phyloP scores from a whole-genome alignment of 2,113 vertebrate genomes.

The Apodemus sylvaticus region DNA sequence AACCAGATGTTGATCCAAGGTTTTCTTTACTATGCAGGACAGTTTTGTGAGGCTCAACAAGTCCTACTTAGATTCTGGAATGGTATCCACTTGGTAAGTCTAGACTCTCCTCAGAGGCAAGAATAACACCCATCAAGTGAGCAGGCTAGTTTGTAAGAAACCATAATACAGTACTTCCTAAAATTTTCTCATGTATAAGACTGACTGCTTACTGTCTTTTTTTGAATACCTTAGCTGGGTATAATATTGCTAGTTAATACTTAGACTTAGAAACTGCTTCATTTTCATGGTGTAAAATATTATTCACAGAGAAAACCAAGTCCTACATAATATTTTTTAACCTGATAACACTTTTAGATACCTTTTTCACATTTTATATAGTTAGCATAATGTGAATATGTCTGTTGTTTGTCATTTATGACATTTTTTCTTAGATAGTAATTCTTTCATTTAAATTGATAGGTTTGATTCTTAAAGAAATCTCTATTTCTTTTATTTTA shows the following conservation, averaged over 20 bases:
- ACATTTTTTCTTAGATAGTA: background rate
- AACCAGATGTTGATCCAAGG: background rate
- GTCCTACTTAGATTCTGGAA: background rate
- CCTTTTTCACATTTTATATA: background rate
- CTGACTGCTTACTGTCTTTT: background rate
- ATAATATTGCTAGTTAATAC: background rate
- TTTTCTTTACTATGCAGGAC: background rate
- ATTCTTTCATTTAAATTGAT: background rate
- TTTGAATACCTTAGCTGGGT: background rate
- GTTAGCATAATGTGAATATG: background rate
- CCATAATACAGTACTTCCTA: background rate
- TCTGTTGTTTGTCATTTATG: background rate
- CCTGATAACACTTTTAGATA: background rate
- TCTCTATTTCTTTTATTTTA: constrained; percentile 6
- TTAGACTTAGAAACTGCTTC: background rate
- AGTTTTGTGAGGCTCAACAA: background rate
- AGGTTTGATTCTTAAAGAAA: background rate
- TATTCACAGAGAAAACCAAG: background rate
- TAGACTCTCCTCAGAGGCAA: background rate
- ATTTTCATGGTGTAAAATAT: background rate
- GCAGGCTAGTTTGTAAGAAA: background rate
- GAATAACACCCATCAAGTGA: background rate
- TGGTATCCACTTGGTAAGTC: background rate
- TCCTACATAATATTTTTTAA: background rate
- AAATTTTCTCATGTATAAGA: background rate